Evolutionary conservation across 2,888 invertebrate genomes (phyloP), one percentile per base, ranked within the genome.

Genomic region (Microctonus brassicae): DNA sequence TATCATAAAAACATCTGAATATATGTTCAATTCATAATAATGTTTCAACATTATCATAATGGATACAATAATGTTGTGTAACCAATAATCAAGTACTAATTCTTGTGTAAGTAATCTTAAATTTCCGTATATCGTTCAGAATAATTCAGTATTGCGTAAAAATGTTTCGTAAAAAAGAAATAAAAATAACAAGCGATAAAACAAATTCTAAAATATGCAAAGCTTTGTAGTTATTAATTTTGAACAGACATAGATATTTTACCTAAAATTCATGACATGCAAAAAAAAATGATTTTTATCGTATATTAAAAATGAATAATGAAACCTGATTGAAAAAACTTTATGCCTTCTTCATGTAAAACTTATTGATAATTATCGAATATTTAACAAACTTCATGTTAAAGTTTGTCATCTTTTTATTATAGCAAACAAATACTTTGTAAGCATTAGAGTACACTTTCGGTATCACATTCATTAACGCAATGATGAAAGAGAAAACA

Each of bases 381-480:
- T 47, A 47, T 47, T 47, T 47, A 47, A 47, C 17, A 17, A 47
- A 47, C 17, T 17, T 17, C 17, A 47, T 47, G 47, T 47, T 47
- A 47, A n/a, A 3, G 17, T n/a, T 47, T 47, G 17, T 47, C 47
- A 47, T 47, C 47, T 47, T 47, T 47, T 47, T 47, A 47, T 47
- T 17, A 47, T 17, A 47, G 47, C 17, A 47, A 17, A 7, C 17
- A 47, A n/a, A 47, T 74, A 29, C 53, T 64, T 72, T 72, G 62
- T 70, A 79, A 77, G 75, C 76, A 70, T 4, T 47, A 47, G 47
- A 47, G 17, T 17, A 47, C 4, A 47, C 47, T 17, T 17, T 47
- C 47, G 47, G 47, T 47, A 47, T 47, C 17, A 47, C 17, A 20
- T 17, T n/a, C 17, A 47, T 47, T n/a, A 6, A 47, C 3, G 17